Evolutionary conservation across 2,797 vertebrate species (phyloP).

Genomic region (Cygnus olor): DNA sequence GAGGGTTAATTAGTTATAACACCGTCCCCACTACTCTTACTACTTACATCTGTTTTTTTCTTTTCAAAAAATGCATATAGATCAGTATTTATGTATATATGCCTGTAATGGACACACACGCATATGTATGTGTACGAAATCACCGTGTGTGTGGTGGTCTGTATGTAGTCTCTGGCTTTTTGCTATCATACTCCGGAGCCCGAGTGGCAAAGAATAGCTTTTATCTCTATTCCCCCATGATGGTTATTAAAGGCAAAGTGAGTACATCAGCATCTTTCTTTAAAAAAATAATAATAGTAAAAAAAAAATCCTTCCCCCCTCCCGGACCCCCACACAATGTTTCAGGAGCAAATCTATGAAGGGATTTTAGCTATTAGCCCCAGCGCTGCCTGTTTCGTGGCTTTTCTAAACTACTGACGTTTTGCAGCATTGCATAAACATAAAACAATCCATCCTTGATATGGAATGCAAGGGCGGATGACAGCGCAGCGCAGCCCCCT

Average conservation of each 20-base stretch:
- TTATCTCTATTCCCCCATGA: not conserved
- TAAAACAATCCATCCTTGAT: constrained; percentile 89
- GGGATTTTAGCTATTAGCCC: constrained; percentile 10
- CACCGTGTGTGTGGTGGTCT: not conserved
- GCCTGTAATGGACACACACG: too few relatives aligned
- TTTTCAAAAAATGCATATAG: not conserved
- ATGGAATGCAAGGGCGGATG: constrained; percentile 82
- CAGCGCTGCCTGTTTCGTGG: constrained; percentile 68
- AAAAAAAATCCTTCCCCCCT: not conserved
- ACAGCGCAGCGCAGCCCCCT: constrained; percentile 84
- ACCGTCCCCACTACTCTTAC: not conserved
- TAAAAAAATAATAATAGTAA: not conserved
- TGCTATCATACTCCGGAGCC: not conserved
- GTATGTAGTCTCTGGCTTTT: not conserved
- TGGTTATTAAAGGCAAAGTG: not conserved
- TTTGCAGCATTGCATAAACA: constrained; percentile 90
- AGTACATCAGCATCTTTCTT: constrained; percentile 52
- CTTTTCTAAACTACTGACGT: constrained; percentile 77
- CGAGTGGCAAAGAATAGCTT: constrained; percentile 5
- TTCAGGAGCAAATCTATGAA: constrained; percentile 11
- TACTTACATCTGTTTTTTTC: not conserved
- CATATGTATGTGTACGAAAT: not conserved
- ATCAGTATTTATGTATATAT: rapidly evolving
- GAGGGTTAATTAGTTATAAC: not conserved
- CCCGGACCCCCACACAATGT: not conserved